Evolutionary conservation across 2,113 vertebrate species (phyloP).

Genomic region (western clawed frog (Xenopus tropicalis)): UCB_Xtro_10.0 CM004448.2:41235001-41235500

Average conservation of each 20-base stretch:
- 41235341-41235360: conserved; percentile 28
- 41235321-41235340: conserved; percentile 17
- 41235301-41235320: not conserved
- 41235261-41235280: not conserved
- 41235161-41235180: not conserved
- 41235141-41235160: too few species aligned
- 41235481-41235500: conserved; percentile 72
- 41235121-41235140: not conserved
- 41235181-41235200: too few species aligned
- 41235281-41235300: conserved; percentile 8
- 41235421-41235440: conserved; percentile 50
- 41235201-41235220: not conserved
- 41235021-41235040: too few species aligned
- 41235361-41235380: conserved; percentile 26
- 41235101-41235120: too few species aligned
- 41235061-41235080: too few species aligned
- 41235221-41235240: too few species aligned
- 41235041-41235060: too few species aligned
- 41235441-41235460: conserved; percentile 56
- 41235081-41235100: too few species aligned
- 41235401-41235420: conserved; percentile 49
- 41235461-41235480: conserved; percentile 63
- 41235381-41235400: conserved; percentile 51
- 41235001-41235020: too few species aligned
- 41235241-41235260: too few species aligned